Evolutionary conservation across 23 tunicate genomes (phyloP), one percentile per base, ranked within the genome.

Genomic region (Styela clava): DNA sequence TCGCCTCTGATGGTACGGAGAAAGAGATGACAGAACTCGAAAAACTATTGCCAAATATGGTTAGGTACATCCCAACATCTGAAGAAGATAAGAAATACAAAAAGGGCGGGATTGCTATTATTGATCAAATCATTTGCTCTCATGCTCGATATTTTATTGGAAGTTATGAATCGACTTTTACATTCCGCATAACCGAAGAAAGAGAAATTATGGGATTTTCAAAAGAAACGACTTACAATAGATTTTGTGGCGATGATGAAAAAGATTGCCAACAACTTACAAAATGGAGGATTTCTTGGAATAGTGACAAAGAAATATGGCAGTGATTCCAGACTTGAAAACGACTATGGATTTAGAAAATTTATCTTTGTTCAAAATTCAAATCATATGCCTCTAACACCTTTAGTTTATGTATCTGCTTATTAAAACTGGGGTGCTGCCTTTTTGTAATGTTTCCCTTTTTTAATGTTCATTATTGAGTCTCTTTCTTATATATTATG

Each of bases 51-150:
- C 88, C 95, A 56, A 83, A 79, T 24, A 86, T 95, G 91, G 69
- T 91, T 19, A 79, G 95, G 85, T 96, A 44, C 69, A 78, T 84
- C 64, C 94, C 99, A 76, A 84, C 91, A 9, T 74, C 84, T 63
- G 83, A 87, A 34, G 72, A 91, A 44, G 37, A 69, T 28, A 87
- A 84, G 44, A 78, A 80, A 37, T 84, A 62, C 64, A 96, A 96
- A 85, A 91, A 88, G 87, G 97, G 99, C 9, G 99, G 99, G 0
- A 79, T 96, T 24, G 99, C 99, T 1, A 90, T 90, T 2, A 96
- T 90, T 67, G 97, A 91, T 64, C 99, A 96, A 76, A 90, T 96
- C 25, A 84, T 90, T 29, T 96, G 99, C 72, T 89, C 99, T 22
- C 91, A 96, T 72, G 97, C 94, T 29, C 67, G 83, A 36, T 96